Base-by-base conservation (phyloP, 1,140 invertebrate genomes). In the Harpegnathos saltator region DNA sequence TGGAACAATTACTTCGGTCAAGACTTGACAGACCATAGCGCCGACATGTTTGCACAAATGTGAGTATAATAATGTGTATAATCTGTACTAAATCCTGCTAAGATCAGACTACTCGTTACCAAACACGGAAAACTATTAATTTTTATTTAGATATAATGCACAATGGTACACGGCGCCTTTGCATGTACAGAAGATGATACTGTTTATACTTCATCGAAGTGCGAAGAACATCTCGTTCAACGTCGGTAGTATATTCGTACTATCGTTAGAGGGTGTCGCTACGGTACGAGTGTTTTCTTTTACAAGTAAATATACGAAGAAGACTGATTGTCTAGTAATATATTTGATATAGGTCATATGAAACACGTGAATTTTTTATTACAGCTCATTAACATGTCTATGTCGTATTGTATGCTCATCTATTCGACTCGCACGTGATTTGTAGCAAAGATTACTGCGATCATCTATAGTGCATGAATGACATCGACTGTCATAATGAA, bases 341-440 rank as follows among this genome's bases (percentile, higher is more conserved):
- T 5, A 17, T 15, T 17, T 1, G 24, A 17, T 17, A 0, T 24
- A 24, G 24, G 33, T 33, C 50, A 56, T 3, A 59, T 26, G 12
- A 11, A 5, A 68, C 0, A 38, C 14, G 22, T 52, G 22, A 66
- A 26, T 56, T 50, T 56, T 50, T 19, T 17, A 14, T 83, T 78
- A 52, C 38, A 83, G 73, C 26, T 78, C 50, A 0, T 38, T 3
- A 78, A 52, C 19, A 78, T 65, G 58, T 15, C 73, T 11, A 11
- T 68, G 11, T 83, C 73, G 38, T 78, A 78, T n/a, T 77, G 62
- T 24, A 83, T 65, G 50, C 52, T 83, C 24, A n/a, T 77, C 1
- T 61, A 59, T 17, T 65, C 73, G 1, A 2, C 61, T 29, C 54
- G 1, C 3, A 58, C 22, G n/a, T 78, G 44, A 78, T 56, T 1